Percentiles rank a stretch among this genome's conserved stretches.
Evolutionary conservation across 1,140 invertebrate genomes (phyloP).

Genomic region (Pogonognathellus flavescens): DNA sequence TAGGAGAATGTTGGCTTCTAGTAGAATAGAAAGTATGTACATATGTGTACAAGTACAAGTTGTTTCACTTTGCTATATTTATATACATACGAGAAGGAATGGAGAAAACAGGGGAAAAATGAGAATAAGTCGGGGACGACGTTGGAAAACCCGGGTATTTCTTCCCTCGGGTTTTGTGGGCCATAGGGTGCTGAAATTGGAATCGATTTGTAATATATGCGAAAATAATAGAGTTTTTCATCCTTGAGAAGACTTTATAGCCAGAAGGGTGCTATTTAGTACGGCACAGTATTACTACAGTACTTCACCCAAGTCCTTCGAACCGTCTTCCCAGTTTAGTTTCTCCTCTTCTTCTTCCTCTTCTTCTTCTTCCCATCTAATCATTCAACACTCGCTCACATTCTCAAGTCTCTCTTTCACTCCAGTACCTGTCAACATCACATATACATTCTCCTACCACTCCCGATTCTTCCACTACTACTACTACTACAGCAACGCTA

Average conservation of each 20-base stretch:
- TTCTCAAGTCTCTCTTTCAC: slow-evolving; percentile 1
- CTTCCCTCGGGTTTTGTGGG: slow-evolving; percentile 30
- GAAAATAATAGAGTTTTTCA: slow-evolving; percentile 61
- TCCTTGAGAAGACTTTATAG: slow-evolving; percentile 40
- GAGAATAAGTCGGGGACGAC: slow-evolving; percentile 55
- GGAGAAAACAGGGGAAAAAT: slow-evolving; percentile 14
- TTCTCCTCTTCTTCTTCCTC: not conserved
- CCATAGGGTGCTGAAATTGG: slow-evolving; percentile 58
- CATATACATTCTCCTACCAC: not conserved
- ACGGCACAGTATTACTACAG: not conserved
- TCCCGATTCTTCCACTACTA: no score
- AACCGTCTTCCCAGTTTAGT: no score
- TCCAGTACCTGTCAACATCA: not conserved
- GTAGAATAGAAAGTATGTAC: no score
- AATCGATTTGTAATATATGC: slow-evolving; percentile 65
- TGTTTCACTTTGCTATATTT: no score
- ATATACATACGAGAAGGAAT: not conserved
- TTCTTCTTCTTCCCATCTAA: slow-evolving; percentile 8
- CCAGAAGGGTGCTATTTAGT: slow-evolving; percentile 34
- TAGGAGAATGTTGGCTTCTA: no score
- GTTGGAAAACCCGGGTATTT: slow-evolving; percentile 20
- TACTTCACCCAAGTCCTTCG: not conserved
- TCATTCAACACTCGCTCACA: slow-evolving; percentile 13
- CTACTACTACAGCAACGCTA: no score
- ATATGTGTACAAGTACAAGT: no score